phyloP scores from a whole-genome alignment of 2,888 invertebrate species.

The Fissipunctia ypsillon region DNA sequence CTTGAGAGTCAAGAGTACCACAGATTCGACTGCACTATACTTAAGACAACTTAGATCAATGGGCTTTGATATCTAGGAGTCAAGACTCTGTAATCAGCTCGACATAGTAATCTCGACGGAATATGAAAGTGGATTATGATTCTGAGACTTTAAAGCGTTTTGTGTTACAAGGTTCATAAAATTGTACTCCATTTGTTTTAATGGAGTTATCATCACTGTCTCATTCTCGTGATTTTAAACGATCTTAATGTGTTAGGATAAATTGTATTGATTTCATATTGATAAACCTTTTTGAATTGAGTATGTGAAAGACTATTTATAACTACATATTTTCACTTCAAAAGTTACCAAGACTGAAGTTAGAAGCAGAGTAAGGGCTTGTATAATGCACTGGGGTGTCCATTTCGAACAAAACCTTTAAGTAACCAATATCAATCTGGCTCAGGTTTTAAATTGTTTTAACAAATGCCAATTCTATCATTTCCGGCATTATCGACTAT shows the following conservation, averaged over 20 bases:
- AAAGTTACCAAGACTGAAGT: no score
- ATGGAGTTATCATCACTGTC: not conserved
- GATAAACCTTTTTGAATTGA: not conserved
- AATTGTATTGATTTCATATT: not conserved
- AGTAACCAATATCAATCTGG: no score
- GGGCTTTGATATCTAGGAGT: slow-evolving; percentile 25
- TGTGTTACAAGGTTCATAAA: not conserved
- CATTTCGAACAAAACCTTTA: no score
- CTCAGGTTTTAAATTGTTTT: no score
- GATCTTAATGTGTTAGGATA: not conserved
- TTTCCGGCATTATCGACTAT: no score
- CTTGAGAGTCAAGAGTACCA: not conserved
- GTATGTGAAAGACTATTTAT: no score
- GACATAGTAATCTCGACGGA: slow-evolving; percentile 11
- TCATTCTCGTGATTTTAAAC: not conserved
- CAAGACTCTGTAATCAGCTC: slow-evolving; percentile 47
- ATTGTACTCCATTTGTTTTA: not conserved
- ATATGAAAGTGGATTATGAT: slow-evolving; percentile 39
- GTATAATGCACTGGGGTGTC: no score
- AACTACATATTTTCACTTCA: no score
- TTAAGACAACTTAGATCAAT: slow-evolving; percentile 48
- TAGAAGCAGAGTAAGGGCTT: no score
- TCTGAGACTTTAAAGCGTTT: not conserved
- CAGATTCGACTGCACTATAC: slow-evolving; percentile 27
- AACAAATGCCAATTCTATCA: no score